Evolutionary conservation across 2,888 invertebrate genomes (phyloP), one percentile per base, ranked within the genome.

Genomic region (Anthoptus insignis): DNA sequence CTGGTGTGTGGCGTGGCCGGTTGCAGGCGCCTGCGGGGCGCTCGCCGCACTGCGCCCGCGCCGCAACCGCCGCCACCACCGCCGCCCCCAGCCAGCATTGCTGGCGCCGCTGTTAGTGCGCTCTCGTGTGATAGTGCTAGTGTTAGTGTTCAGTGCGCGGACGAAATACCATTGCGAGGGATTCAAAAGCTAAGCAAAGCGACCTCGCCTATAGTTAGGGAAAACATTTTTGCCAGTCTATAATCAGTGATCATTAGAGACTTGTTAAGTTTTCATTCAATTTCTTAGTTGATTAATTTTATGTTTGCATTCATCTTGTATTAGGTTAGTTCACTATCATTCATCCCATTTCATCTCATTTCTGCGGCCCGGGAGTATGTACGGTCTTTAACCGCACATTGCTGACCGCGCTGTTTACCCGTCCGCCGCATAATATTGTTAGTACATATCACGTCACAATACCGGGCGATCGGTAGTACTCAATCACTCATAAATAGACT

Each of bases 101-200:
- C 32, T 32, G 2, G 11, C 11, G 32, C 32, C 32, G 32, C 4
- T 4, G 32, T 32, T 32, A 11, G 32, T 4, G 32, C 11, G 5
- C 7, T 32, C 11, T 11, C 32, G 9, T 11, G 11, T 45, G 45
- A 4, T 21, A 45, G 45, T 45, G 45, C 19, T 45, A 45, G 45
- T 21, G 45, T 19, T n/a, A 45, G 45, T 21, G 45, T n/a, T 21
- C 50, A 50, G 27, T 50, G 50, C 50, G 50, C n/a, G 50, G 22
- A 22, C 22, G 24, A n/a, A 6, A 4, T 6, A 8, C 27, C 27
- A 8, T 27, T 49, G 24, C 49, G 13, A 11, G n/a, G 49, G 22
- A 49, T 49, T 4, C 22, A 4, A 19, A 49, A 22, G n/a, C 13
- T 22, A 50, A 27, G 27, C 27, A 50, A 27, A 27, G 27, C 50